Conservation (phyloP, 2,797 vertebrate species). For the Cercopithecus neglectus region DNA sequence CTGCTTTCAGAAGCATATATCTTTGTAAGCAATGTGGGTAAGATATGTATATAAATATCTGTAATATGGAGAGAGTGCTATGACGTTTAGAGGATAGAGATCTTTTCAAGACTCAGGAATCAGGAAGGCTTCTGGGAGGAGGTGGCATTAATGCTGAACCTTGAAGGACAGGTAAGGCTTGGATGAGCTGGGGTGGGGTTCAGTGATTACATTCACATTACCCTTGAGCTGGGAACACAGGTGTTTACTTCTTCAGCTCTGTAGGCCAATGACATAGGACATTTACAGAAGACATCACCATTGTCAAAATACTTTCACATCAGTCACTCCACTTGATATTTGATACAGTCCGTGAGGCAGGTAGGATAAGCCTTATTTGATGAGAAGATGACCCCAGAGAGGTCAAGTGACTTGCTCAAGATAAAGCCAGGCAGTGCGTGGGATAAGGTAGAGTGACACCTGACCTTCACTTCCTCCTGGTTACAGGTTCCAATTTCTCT, state of each 20-base stretch:
- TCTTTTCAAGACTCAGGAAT: neutral
- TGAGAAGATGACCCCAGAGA: neutral
- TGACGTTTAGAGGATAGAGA: neutral
- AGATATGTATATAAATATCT: neutral
- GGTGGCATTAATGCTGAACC: neutral
- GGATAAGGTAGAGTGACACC: neutral
- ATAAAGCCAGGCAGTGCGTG: neutral
- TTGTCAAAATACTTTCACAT: neutral
- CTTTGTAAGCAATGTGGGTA: neutral
- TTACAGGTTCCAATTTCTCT: neutral
- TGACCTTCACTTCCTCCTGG: neutral
- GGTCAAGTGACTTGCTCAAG: neutral
- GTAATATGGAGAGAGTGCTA: neutral
- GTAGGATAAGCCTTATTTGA: neutral
- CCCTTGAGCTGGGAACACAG: neutral
- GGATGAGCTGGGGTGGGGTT: neutral
- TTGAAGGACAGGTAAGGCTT: neutral
- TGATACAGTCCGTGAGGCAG: neutral
- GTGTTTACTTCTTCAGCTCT: neutral
- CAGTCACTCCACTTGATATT: neutral
- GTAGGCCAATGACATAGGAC: neutral
- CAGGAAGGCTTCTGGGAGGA: neutral
- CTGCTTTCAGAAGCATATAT: neutral
- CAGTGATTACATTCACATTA: neutral
- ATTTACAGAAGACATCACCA: neutral